Percentiles rank a stretch among this genome's conserved stretches.
phyloP scores from a whole-genome alignment of 2,113 vertebrate species.

The Mormoops blainvillei region DNA sequence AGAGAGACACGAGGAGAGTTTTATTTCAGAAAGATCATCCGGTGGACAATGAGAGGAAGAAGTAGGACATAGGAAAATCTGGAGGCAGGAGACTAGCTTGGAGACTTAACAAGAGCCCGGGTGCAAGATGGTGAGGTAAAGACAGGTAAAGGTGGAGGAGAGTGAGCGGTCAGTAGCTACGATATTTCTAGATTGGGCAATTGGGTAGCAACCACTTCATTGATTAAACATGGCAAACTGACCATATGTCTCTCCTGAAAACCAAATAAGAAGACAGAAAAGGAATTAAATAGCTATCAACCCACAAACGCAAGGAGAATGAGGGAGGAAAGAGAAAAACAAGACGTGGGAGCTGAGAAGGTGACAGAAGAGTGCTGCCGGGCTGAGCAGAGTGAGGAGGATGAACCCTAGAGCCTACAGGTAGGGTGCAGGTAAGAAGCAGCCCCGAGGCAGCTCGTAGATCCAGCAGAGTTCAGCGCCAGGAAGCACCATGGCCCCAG shows the following conservation, averaged over 20 bases:
- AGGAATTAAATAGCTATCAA: neutral
- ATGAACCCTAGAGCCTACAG: neutral
- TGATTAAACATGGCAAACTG: neutral
- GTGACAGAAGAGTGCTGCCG: neutral
- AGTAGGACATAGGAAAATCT: neutral
- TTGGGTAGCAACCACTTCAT: neutral
- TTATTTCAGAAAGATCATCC: neutral
- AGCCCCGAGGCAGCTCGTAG: accelerated
- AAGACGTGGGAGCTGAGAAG: neutral
- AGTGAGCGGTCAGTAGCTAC: neutral
- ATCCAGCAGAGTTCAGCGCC: neutral
- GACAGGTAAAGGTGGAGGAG: neutral
- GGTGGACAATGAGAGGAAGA: neutral
- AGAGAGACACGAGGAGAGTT: neutral
- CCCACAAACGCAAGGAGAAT: neutral
- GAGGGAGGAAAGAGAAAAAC: neutral
- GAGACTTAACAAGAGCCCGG: neutral
- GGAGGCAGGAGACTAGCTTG: neutral
- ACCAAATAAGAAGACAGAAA: neutral
- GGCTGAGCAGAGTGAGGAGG: neutral
- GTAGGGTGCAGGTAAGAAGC: neutral
- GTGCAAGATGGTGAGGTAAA: neutral
- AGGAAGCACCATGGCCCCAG: neutral
- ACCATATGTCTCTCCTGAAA: neutral
- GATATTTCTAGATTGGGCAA: too few species aligned